phyloP scores from a whole-genome alignment of 2,113 vertebrate species.

The Panurus biarmicus region DNA sequence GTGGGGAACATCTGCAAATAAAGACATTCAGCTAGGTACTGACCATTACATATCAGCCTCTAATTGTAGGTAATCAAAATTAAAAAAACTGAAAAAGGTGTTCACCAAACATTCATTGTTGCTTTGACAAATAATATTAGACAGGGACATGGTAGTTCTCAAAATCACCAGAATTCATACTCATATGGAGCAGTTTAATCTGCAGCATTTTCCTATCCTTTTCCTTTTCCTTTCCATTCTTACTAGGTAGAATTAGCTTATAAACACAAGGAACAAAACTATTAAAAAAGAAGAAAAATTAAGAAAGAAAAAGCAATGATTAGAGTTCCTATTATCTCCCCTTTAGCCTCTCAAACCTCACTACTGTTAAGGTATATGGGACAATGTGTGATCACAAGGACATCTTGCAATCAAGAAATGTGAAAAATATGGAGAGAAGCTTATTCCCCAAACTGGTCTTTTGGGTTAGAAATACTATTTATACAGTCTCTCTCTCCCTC shows the following conservation, averaged over 20 bases:
- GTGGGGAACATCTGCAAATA: background rate
- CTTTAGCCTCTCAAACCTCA: background rate
- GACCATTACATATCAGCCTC: background rate
- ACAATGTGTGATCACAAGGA: background rate
- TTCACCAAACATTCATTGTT: background rate
- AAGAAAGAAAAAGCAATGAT: background rate
- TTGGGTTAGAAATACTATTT: background rate
- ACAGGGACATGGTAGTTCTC: background rate
- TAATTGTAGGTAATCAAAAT: background rate
- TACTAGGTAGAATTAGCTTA: background rate
- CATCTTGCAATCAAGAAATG: background rate
- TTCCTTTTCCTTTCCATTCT: background rate
- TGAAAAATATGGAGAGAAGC: background rate
- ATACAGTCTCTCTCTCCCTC: background rate
- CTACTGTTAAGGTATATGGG: background rate
- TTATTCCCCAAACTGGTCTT: background rate
- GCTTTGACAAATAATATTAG: background rate
- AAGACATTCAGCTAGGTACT: background rate
- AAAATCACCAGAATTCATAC: background rate
- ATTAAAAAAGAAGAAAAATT: background rate
- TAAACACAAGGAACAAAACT: background rate
- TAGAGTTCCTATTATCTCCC: background rate
- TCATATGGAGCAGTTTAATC: background rate
- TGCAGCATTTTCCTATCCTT: background rate
- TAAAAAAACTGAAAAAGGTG: background rate